These are phyloP conservation scores for Gryon sp. DNA, from an alignment of 1,140 invertebrate genomes.

Conservation along the genomic window DNA sequence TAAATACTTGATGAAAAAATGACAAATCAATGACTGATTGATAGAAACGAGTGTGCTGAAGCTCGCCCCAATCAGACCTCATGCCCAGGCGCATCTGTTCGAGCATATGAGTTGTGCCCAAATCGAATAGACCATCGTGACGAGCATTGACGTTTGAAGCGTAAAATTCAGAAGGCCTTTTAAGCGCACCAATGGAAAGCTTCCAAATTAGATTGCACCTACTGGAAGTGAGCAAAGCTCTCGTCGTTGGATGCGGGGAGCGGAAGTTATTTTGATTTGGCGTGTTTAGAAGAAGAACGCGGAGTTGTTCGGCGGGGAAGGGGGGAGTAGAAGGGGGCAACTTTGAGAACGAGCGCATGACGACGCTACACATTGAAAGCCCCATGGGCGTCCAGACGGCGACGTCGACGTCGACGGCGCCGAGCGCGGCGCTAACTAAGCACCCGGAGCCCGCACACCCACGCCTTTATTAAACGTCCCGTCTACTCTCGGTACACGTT, in stretches of 20 bases:
- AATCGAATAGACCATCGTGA: conserved; percentile 43
- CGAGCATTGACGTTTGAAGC: conserved; percentile 48
- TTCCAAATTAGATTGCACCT: conserved; percentile 49
- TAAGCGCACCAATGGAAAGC: conserved; percentile 23
- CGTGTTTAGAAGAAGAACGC: conserved; percentile 65
- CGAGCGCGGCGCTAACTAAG: conserved; percentile 74
- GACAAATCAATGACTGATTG: not conserved
- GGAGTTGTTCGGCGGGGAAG: too few species aligned
- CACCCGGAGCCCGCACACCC: conserved; percentile 71
- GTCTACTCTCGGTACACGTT: conserved; percentile 70
- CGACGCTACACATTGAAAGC: conserved; percentile 69
- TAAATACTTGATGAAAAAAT: too few species aligned
- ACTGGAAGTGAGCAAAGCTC: conserved; percentile 25
- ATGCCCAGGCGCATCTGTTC: conserved; percentile 12
- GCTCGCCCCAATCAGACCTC: conserved; percentile 12
- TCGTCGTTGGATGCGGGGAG: conserved; percentile 38
- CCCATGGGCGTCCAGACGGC: conserved; percentile 76
- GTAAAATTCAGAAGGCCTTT: conserved; percentile 31
- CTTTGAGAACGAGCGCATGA: conserved; percentile 13
- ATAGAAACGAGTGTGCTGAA: conserved; percentile 18
- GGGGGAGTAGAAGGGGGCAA: conserved; percentile 37
- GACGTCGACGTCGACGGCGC: conserved; percentile 73
- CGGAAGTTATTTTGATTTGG: conserved; percentile 62
- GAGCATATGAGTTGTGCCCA: conserved; percentile 38
- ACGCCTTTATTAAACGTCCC: conserved; percentile 76